phyloP scores from a whole-genome alignment of 1,140 invertebrate species.

The Drosophila suzukii region DNA sequence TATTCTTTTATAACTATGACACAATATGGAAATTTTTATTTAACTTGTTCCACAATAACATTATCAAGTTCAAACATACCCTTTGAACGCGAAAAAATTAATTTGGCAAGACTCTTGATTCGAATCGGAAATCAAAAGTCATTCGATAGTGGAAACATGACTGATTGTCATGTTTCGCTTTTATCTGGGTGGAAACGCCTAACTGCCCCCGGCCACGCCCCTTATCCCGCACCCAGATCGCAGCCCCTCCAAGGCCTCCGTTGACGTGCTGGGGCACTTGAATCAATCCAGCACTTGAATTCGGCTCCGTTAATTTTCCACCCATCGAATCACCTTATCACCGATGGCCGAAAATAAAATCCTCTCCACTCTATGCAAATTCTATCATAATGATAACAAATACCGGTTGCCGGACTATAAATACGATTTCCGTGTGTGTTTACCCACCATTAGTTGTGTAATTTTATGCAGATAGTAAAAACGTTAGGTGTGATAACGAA shows the following conservation, averaged over 20 bases:
- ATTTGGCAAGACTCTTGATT: constrained; percentile 1
- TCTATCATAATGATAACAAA: constrained; percentile 41
- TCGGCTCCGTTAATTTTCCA: constrained; percentile 49
- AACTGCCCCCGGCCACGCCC: constrained; percentile 22
- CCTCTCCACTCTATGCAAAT: constrained; percentile 46
- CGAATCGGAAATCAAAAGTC: constrained; percentile 1
- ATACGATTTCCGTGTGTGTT: constrained; percentile 27
- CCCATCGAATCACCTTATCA: constrained; percentile 40
- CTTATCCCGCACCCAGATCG: constrained; percentile 10
- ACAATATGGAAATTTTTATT: background rate
- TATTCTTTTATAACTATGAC: too few species aligned
- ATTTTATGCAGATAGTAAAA: constrained; percentile 55
- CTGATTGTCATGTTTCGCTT: constrained; percentile 14
- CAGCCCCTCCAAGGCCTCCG: constrained; percentile 29
- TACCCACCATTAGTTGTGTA: constrained; percentile 51
- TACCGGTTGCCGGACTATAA: constrained; percentile 21
- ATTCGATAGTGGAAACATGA: constrained; percentile 21
- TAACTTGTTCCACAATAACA: background rate
- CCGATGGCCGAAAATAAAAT: constrained; percentile 16
- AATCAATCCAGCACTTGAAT: constrained; percentile 33
- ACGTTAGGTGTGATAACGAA: constrained; percentile 26
- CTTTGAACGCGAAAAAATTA: constrained; percentile 1
- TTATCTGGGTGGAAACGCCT: constrained; percentile 4
- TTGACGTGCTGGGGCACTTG: constrained; percentile 31
- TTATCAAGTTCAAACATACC: constrained; percentile 1